These are phyloP conservation scores for Cylloceria caligata DNA, from an alignment of 2,888 invertebrate genomes.

Conservation along the genomic window DNA sequence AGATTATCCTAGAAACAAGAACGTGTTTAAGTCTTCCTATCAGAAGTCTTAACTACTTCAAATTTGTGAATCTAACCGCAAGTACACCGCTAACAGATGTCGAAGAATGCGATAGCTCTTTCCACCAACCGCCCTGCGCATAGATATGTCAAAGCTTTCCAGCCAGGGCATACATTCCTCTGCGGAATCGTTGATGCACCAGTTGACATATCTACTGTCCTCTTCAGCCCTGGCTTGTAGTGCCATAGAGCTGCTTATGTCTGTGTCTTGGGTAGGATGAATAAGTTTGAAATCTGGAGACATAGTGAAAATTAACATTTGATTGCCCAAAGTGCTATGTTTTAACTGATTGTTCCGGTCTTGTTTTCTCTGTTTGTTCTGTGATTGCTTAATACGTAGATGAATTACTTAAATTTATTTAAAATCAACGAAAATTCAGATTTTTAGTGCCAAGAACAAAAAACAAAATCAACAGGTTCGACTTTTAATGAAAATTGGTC, in stretches of 20 bases:
- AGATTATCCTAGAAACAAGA: slow-evolving; percentile 78
- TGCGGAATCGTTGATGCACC: slow-evolving; percentile 50
- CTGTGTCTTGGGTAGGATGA: slow-evolving; percentile 73
- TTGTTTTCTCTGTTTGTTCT: no score
- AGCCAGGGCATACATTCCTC: slow-evolving; percentile 75
- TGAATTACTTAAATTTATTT: no score
- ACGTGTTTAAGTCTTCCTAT: not conserved
- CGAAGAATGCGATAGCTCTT: slow-evolving; percentile 73
- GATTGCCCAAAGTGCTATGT: no score
- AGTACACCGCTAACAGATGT: slow-evolving; percentile 74
- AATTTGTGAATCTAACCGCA: slow-evolving; percentile 72
- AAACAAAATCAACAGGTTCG: no score
- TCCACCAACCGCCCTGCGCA: slow-evolving; percentile 73
- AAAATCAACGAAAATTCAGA: no score
- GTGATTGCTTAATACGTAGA: no score
- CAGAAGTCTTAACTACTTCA: not conserved
- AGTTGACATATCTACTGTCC: slow-evolving; percentile 12
- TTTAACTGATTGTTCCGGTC: no score
- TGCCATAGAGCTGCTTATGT: slow-evolving; percentile 71
- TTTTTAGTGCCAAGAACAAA: no score
- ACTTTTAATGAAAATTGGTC: no score
- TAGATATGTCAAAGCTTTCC: slow-evolving; percentile 72
- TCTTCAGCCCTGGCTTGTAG: slow-evolving; percentile 32
- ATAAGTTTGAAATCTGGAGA: slow-evolving; percentile 43
- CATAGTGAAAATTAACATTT: not conserved